Evolutionary conservation across 2,888 invertebrate genomes (phyloP).

Genomic region (Drosophila cracens): DNA sequence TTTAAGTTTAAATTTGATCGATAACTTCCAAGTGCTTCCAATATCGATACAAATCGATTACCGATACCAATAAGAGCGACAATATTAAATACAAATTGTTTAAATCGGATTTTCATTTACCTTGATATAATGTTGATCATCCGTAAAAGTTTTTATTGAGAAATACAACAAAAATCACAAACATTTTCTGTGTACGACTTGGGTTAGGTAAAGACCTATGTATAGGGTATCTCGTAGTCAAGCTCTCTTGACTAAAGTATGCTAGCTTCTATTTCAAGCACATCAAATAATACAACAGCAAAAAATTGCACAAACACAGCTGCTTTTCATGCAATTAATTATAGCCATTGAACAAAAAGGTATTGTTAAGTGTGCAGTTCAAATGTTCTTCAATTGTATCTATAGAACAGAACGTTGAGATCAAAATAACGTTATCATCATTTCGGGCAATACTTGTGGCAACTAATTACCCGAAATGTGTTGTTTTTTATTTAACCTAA

Average conservation of each 20-base stretch:
- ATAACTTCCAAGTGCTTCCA: not conserved
- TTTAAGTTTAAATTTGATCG: not conserved
- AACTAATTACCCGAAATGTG: constrained; percentile 1
- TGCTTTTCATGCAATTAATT: constrained; percentile 56
- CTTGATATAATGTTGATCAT: not conserved
- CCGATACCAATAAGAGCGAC: not conserved
- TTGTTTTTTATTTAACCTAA: not conserved
- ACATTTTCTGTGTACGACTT: not conserved
- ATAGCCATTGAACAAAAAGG: constrained; percentile 57
- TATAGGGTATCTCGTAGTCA: not conserved
- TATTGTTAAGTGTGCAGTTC: constrained; percentile 39
- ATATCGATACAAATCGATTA: not conserved
- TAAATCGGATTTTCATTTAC: not conserved
- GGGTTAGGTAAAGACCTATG: not conserved
- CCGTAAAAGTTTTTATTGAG: not conserved
- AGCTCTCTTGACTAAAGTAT: not conserved
- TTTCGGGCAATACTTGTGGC: not conserved
- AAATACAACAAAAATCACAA: not conserved
- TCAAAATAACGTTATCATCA: constrained; percentile 17
- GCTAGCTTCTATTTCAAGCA: constrained; percentile 21
- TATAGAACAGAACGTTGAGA: not conserved
- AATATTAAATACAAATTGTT: not conserved
- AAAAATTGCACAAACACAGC: constrained; percentile 48
- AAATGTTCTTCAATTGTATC: constrained; percentile 29
- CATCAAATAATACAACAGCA: constrained; percentile 30